Conservation (phyloP, 2,888 invertebrate species). For the Agrotis segetum region DNA sequence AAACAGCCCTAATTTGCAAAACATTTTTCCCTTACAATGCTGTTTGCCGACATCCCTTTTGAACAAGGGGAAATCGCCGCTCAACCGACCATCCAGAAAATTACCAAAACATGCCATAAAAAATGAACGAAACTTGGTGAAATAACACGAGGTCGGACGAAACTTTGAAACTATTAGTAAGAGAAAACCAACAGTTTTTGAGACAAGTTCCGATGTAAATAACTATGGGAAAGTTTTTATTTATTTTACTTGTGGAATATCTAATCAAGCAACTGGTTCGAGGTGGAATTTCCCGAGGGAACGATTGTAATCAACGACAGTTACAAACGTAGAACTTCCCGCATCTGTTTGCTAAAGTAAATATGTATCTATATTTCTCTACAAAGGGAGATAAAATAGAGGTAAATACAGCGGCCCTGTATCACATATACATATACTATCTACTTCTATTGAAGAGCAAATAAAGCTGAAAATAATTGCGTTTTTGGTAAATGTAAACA, state of each 20-base stretch:
- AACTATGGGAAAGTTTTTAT: constrained; percentile 39
- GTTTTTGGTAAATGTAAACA: neutral
- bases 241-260: constrained; percentile 51
- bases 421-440: neutral
- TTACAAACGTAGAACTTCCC: constrained; percentile 43
- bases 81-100: constrained; percentile 55
- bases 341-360: constrained; percentile 42
- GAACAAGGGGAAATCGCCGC: constrained; percentile 34
- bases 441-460: neutral
- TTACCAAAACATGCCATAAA: constrained; percentile 54
- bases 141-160: constrained; percentile 27
- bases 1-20: constrained; percentile 35
- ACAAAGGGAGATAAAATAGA: neutral
- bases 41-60: constrained; percentile 34
- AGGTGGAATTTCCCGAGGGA: constrained; percentile 58
- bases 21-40: constrained; percentile 34
- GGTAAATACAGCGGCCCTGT: neutral
- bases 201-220: constrained; percentile 41
- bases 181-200: constrained; percentile 43
- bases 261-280: constrained; percentile 50
- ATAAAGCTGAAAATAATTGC: neutral
- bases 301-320: constrained; percentile 57
- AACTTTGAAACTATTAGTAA: constrained; percentile 45
- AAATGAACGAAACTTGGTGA: constrained; percentile 34
- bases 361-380: neutral